Base-by-base conservation (phyloP, 2,797 vertebrate species). In the Dermochelys coriacea region DNA sequence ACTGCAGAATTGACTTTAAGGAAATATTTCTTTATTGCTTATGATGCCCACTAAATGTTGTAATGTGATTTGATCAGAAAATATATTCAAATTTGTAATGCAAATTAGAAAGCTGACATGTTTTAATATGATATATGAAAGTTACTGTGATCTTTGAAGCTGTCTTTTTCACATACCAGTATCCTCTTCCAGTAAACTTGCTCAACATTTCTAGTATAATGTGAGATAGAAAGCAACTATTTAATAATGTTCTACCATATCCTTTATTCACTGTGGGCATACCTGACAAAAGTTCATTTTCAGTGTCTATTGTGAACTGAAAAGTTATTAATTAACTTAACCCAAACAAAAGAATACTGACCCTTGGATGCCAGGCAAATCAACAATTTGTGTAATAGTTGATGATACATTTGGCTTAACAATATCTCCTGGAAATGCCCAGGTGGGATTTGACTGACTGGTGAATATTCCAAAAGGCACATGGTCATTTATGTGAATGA, bases 21-120 rank as follows among this genome's bases (percentile, higher is more conserved):
- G 29, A 95, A 93, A 12, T 90, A 85, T 96, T 51, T 68, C 10
- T 87, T 95, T 85, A 92, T 96, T 95, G 93, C 94, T 93, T 84
- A 64, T 87, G 50, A 87, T 94, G 90, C 81, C 61, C 1, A 1
- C 84, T 90, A 61, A 75, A 74, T 90, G 29, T 64, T 84, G 50
- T 80, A 84, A 25, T 92, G 55, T 92, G 74, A 95, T 95, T 90
- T 89, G 91, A 55, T 88, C 45, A 91, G 74, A 29, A 95, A 85
- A 90, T 74, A 31, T 1, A 61, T 49, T 91, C 52, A 83, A 59
- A 87, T 89, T 95, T 92, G 51, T 29, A 83, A 78, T 10, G 64
- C 82, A 90, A 94, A 81, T 25, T 75, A 82, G 79, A 84, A 94
- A 92, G 18, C n/a, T 88, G 59, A 34, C 15, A 12, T 93, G 49